Evolutionary conservation across 2,888 invertebrate genomes (phyloP).

Genomic region (Drosophila neonasuta): DNA sequence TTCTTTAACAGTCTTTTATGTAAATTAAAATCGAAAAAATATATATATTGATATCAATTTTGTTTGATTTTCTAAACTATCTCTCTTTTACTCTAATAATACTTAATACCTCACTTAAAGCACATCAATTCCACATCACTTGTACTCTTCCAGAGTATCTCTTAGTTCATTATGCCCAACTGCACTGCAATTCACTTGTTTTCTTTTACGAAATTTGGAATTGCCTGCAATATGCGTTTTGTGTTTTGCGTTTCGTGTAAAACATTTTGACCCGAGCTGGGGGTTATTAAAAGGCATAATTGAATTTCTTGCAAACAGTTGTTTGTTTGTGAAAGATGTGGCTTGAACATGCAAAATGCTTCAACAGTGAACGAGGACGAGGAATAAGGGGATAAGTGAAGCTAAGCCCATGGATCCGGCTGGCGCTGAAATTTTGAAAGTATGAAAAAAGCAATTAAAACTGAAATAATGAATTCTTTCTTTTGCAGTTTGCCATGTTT

Average conservation of each 20-base stretch:
- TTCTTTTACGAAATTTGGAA: constrained; percentile 7
- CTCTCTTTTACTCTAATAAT: too few species aligned
- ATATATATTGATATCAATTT: too few species aligned
- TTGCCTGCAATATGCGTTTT: constrained; percentile 48
- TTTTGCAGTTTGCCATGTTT: constrained; percentile 51
- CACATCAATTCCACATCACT: too few species aligned
- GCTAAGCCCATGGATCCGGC: constrained; percentile 37
- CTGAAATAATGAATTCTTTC: constrained; percentile 80
- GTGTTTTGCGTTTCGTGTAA: constrained; percentile 25
- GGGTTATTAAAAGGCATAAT: constrained; percentile 78
- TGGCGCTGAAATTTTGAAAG: constrained; percentile 73
- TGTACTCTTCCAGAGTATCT: neutral
- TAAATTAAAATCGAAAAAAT: too few species aligned
- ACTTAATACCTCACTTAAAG: too few species aligned
- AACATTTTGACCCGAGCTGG: constrained; percentile 59
- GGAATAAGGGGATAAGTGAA: neutral
- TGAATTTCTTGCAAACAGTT: constrained; percentile 78
- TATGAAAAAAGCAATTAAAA: constrained; percentile 81
- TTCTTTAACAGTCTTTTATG: too few species aligned
- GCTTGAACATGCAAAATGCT: constrained; percentile 72
- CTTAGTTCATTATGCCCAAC: neutral
- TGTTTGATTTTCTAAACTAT: too few species aligned
- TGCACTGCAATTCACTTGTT: constrained; percentile 10
- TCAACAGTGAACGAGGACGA: constrained; percentile 19
- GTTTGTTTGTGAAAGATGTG: constrained; percentile 70